A percentile compares a stretch with the other conserved stretches of the same genome.
Conservation (phyloP, 2,797 vertebrate species). For the Epinephelus malabaricus region DNA sequence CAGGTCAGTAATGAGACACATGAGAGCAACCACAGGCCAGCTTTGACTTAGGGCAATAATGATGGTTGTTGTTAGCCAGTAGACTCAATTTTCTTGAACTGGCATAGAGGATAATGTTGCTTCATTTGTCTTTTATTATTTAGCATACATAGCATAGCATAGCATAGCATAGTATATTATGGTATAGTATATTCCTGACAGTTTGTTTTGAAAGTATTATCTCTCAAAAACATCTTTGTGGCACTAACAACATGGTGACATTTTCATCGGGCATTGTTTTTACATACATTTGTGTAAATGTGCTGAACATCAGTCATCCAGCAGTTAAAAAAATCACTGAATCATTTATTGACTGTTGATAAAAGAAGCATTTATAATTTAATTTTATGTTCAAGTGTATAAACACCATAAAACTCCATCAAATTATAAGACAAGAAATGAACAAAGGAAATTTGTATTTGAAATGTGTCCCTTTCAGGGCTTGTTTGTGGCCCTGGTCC, state of each 20-base stretch:
- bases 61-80: background rate
- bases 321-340: background rate
- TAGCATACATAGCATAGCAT: too few relatives aligned
- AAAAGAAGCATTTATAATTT: background rate
- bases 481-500: background rate
- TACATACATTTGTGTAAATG: background rate
- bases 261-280: background rate
- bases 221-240: too few relatives aligned
- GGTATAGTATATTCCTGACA: too few relatives aligned
- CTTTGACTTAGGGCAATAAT: background rate
- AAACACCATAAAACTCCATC: background rate
- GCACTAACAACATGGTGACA: too few relatives aligned
- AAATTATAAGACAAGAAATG: background rate
- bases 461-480: background rate
- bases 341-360: background rate
- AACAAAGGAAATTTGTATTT: background rate
- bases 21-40: background rate
- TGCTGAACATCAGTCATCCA: background rate
- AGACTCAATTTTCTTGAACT: background rate
- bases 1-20: slow-evolving; percentile 85
- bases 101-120: background rate
- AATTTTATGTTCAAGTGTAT: background rate
- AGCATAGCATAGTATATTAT: too few relatives aligned
- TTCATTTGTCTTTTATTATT: slow-evolving; percentile 27
- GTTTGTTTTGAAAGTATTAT: too few relatives aligned